Conservation (phyloP, 2,888 invertebrate species). For the Steinernema carpocapsae region DNA sequence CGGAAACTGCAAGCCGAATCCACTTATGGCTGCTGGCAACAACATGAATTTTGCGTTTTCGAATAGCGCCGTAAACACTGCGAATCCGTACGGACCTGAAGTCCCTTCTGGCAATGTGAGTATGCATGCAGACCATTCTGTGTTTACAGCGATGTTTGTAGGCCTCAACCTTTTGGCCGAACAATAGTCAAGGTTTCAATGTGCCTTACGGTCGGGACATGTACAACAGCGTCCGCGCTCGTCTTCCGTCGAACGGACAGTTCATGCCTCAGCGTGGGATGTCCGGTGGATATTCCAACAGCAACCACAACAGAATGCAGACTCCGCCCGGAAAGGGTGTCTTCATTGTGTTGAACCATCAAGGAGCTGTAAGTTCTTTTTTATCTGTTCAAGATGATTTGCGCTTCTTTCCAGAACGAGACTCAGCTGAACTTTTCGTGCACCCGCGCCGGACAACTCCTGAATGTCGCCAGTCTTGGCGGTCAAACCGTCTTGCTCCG, state of each 20-base stretch:
- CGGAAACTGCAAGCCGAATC: constrained; percentile 48
- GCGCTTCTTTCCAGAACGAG: constrained; percentile 35
- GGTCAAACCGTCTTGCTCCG: constrained; percentile 40
- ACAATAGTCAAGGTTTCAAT: neutral
- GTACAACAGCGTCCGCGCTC: constrained; percentile 3
- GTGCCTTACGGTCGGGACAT: neutral
- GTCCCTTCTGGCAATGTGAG: neutral
- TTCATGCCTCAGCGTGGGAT: constrained; percentile 5
- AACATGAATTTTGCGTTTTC: constrained; percentile 28
- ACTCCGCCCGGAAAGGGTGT: neutral
- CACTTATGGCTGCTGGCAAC: constrained; percentile 37
- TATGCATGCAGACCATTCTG: neutral
- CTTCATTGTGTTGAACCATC: constrained; percentile 14
- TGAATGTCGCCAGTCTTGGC: constrained; percentile 38
- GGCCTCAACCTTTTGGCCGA: constrained; percentile 10
- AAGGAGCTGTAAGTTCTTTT: constrained; percentile 8
- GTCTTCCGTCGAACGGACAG: neutral
- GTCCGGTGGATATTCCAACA: neutral
- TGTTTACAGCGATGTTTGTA: neutral
- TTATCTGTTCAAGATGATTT: neutral
- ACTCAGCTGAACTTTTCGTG: constrained; percentile 41
- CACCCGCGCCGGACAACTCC: constrained; percentile 40
- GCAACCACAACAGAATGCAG: constrained; percentile 17
- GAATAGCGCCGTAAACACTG: constrained; percentile 26
- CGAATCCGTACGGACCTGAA: constrained; percentile 28